Percentiles rank a stretch among this genome's conserved stretches.
phyloP scores from a whole-genome alignment of 2,113 vertebrate genomes.

The Eclectus roratus region DNA sequence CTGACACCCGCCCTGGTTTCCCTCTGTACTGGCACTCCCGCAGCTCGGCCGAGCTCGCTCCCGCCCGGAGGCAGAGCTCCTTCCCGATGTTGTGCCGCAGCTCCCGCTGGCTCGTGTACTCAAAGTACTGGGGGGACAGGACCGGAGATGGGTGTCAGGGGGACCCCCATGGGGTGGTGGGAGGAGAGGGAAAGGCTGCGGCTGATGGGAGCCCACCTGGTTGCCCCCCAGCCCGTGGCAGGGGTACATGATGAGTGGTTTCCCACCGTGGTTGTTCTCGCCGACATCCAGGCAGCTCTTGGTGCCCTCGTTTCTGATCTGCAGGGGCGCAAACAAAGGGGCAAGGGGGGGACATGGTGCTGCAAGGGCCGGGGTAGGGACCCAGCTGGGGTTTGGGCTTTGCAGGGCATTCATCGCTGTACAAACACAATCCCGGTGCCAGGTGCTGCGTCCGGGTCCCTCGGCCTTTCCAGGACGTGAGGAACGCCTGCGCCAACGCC shows the following conservation, averaged over 20 bases:
- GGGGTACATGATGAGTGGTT: conserved; percentile 89
- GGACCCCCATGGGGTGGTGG: fast-evolving
- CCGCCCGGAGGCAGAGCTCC: conserved; percentile 87
- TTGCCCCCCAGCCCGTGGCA: conserved; percentile 97
- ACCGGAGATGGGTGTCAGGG: not conserved
- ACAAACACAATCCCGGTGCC: not conserved
- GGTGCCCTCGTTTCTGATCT: conserved; percentile 86
- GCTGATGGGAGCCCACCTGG: conserved; percentile 76
- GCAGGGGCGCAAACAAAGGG: not conserved
- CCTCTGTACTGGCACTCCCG: conserved; percentile 81
- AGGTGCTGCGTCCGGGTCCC: not conserved
- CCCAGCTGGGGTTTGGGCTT: not conserved
- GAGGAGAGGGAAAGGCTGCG: not conserved
- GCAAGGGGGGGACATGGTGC: not conserved
- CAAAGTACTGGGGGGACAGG: conserved; percentile 83
- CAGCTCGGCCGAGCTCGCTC: conserved; percentile 66
- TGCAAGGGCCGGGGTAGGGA: not conserved
- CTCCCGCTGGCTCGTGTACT: conserved; percentile 87
- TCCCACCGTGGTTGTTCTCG: conserved; percentile 86
- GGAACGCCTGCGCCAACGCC: not conserved
- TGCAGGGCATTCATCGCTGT: not conserved
- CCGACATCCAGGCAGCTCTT: conserved; percentile 88
- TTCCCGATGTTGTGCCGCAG: conserved; percentile 92
- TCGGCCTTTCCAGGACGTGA: not conserved
- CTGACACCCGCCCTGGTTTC: conserved; percentile 73